A percentile compares a stretch with the other conserved stretches of the same genome.
Evolutionary conservation across 2,888 invertebrate species (phyloP).

Genomic region (Aphrophora alni): DNA sequence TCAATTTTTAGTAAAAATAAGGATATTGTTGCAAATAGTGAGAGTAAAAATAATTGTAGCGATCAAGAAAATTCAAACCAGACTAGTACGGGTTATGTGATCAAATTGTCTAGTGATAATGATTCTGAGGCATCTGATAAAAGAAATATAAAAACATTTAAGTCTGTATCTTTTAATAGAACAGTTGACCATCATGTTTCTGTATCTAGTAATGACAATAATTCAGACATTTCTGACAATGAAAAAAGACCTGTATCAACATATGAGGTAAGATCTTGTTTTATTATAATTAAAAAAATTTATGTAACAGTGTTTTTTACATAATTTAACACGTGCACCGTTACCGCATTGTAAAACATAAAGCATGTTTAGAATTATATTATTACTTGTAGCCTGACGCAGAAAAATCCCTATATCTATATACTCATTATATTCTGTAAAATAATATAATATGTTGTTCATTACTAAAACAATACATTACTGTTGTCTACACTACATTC

Average conservation of each 20-base stretch:
- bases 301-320: too few species aligned
- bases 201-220: background rate
- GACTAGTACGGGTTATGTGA: background rate
- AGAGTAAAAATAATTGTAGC: background rate
- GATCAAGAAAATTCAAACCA: background rate
- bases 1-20: background rate
- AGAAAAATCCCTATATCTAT: too few species aligned
- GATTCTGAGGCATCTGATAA: background rate
- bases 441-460: too few species aligned
- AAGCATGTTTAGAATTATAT: too few species aligned
- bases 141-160: background rate
- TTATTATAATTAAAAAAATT: too few species aligned
- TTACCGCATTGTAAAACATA: too few species aligned
- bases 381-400: too few species aligned
- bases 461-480: too few species aligned
- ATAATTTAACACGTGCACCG: too few species aligned
- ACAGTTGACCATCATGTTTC: background rate
- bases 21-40: background rate
- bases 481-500: too few species aligned
- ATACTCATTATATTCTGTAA: too few species aligned
- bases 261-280: background rate
- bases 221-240: background rate
- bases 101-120: background rate
- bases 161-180: background rate
- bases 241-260: background rate